Evolutionary conservation across 2,797 vertebrate genomes (phyloP).

Genomic region (Crocodylus rhombifer): DNA sequence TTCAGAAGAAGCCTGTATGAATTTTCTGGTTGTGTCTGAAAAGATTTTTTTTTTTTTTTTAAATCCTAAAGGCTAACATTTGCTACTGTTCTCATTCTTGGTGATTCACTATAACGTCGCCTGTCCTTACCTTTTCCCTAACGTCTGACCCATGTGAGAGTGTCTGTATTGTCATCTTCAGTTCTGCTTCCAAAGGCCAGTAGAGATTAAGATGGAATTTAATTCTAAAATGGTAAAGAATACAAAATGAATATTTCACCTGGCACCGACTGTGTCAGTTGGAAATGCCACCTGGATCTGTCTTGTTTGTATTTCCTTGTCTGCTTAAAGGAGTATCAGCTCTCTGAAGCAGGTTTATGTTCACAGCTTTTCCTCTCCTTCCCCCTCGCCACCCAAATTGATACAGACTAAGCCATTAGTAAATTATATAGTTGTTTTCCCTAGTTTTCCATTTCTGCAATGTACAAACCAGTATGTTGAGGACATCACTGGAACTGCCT

Average conservation of each 20-base stretch:
- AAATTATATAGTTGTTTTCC: background rate
- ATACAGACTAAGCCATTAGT: too few species aligned
- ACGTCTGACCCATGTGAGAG: background rate
- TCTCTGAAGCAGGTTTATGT: background rate
- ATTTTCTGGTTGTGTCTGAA: background rate
- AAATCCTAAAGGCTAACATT: background rate
- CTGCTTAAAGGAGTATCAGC: background rate
- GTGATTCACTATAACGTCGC: background rate
- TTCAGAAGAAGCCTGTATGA: background rate
- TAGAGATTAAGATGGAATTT: background rate
- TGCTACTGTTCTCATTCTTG: background rate
- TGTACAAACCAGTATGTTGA: background rate
- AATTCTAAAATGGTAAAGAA: accelerated
- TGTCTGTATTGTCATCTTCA: background rate
- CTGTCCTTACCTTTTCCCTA: background rate
- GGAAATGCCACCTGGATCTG: too few species aligned
- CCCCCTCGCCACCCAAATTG: too few species aligned
- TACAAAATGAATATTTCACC: accelerated
- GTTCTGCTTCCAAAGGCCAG: background rate
- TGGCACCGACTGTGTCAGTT: too few species aligned
- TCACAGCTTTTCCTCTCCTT: background rate
- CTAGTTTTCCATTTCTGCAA: background rate
- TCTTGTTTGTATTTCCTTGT: background rate
- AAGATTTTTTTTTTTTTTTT: background rate
- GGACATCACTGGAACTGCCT: background rate